These are phyloP conservation scores for Bubo scandiacus DNA, from an alignment of 2,113 vertebrate species.

Conservation along the genomic window DNA sequence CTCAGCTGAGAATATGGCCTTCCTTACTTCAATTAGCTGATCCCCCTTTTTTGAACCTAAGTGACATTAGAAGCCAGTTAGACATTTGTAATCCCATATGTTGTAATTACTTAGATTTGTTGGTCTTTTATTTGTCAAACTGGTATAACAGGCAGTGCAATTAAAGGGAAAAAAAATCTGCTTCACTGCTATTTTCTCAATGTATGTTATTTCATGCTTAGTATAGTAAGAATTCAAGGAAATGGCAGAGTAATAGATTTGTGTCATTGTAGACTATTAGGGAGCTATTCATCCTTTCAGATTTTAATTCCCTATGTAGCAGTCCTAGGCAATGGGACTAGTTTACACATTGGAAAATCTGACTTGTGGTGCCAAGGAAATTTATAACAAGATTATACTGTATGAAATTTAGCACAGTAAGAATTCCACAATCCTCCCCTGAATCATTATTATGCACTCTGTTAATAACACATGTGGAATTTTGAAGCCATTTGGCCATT, in stretches of 20 bases:
- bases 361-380: neutral
- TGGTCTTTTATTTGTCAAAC: neutral
- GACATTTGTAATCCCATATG: neutral
- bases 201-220: slow-evolving; percentile 3
- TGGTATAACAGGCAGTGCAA: neutral
- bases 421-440: neutral
- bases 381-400: neutral
- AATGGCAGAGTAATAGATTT: neutral
- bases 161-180: neutral
- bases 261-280: neutral
- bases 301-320: neutral
- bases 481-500: neutral
- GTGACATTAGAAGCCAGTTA: neutral
- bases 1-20: neutral
- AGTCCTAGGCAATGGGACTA: neutral
- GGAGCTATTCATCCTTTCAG: neutral
- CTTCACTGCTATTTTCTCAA: neutral
- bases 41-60: neutral
- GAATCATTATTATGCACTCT: neutral
- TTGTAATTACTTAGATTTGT: neutral
- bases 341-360: neutral
- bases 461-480: neutral
- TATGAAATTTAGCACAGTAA: slow-evolving; percentile 9
- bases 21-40: neutral
- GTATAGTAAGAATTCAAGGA: neutral